Conservation (phyloP, 1,140 invertebrate genomes). For the Cherax destructor region DNA sequence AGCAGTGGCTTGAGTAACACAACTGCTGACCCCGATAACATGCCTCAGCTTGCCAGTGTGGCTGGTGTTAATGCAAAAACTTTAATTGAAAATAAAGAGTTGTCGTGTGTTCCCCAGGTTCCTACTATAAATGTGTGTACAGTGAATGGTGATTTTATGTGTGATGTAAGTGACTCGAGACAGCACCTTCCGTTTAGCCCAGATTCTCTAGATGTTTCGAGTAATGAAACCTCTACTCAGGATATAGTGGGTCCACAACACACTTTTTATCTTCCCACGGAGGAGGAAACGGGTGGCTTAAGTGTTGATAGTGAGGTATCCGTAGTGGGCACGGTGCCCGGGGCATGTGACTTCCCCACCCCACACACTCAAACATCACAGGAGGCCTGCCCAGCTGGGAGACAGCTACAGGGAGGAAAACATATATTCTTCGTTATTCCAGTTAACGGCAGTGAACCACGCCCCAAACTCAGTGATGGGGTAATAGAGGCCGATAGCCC, state of each 20-base stretch:
- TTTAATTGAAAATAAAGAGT: background rate
- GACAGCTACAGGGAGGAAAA: background rate
- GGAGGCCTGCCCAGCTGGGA: background rate
- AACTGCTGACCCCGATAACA: background rate
- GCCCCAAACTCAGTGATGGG: background rate
- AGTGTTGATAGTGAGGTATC: no score
- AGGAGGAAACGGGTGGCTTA: background rate
- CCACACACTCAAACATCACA: background rate
- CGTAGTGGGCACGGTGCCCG: background rate
- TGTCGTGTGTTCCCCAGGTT: background rate
- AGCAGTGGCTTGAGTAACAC: background rate
- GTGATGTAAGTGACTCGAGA: background rate
- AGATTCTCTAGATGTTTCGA: background rate
- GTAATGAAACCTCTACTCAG: background rate
- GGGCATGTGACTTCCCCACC: background rate
- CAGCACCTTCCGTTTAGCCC: background rate
- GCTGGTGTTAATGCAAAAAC: background rate
- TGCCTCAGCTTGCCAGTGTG: background rate
- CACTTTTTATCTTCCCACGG: constrained; percentile 16
- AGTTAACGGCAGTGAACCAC: constrained; percentile 16
- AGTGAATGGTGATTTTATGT: background rate
- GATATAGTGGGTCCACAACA: background rate
- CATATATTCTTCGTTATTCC: constrained; percentile 45
- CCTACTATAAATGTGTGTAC: background rate
- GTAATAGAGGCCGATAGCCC: background rate